These are phyloP conservation scores for Oryzias curvinotus DNA, from an alignment of 2,113 vertebrate genomes.

Conservation along the genomic window DNA sequence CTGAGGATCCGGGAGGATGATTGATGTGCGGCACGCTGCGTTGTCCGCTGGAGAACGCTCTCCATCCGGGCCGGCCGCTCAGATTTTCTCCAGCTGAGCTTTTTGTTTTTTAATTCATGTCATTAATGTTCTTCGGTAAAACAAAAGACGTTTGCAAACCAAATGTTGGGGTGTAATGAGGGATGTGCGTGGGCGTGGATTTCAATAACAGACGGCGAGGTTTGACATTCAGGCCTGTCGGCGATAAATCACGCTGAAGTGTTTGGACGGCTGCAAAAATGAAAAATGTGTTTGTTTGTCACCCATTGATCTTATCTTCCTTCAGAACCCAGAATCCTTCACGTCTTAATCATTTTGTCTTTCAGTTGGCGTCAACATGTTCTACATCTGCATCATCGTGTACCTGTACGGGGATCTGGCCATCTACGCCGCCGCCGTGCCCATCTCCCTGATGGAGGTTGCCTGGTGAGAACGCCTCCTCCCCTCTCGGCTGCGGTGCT, in stretches of 20 bases:
- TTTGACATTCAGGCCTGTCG: constrained; percentile 6
- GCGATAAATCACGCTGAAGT: constrained; percentile 7
- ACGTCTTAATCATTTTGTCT: constrained; percentile 3
- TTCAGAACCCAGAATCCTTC: background rate
- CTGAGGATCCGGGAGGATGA: constrained; percentile 63
- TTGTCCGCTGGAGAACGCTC: constrained; percentile 56
- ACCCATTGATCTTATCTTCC: constrained; percentile 3
- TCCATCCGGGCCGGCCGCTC: constrained; percentile 26
- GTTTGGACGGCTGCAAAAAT: constrained; percentile 29
- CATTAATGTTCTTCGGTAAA: constrained; percentile 50
- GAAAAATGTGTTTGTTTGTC: constrained; percentile 30
- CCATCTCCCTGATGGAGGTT: constrained; percentile 94
- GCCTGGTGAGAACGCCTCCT: constrained; percentile 84
- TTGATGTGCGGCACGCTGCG: constrained; percentile 69
- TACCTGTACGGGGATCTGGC: constrained; percentile 98
- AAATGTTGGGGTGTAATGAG: constrained; percentile 26
- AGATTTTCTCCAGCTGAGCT: constrained; percentile 13
- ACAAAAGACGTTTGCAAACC: constrained; percentile 12
- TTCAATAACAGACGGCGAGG: constrained; percentile 15
- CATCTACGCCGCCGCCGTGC: constrained; percentile 96
- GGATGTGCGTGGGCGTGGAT: constrained; percentile 21
- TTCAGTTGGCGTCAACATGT: constrained; percentile 96
- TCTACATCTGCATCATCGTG: constrained; percentile 98
- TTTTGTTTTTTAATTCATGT: constrained; percentile 56
- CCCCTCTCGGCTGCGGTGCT: constrained; percentile 5